Base-by-base conservation (phyloP, 2,888 invertebrate genomes). In the Busseola fusca region DNA sequence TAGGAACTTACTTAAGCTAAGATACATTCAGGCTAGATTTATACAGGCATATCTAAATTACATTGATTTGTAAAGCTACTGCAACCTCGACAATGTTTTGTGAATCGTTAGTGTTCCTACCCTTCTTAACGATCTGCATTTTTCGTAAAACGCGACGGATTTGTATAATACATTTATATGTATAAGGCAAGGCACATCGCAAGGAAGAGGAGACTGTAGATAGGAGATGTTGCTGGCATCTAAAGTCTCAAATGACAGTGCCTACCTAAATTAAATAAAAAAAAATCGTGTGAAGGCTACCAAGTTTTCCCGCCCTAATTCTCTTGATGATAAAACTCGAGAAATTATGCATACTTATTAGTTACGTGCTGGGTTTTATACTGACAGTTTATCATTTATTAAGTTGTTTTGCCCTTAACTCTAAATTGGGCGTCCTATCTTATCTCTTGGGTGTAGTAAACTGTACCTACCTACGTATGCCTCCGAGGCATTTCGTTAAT, bases 391-490 rank as follows among this genome's bases (percentile, higher is more conserved):
- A 62, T 69, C 9, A 52, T 62, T 50, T 21, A 74, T 48, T 57
- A 42, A 34, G 56, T 69, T 50, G 4, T n/a, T 62, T 62, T 50
- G 25, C 25, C 37, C 37, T 21, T 62, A 16, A 5, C 21, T 45
- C 52, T 37, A 59, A 77, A 74, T 74, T 52, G 30, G 25, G 58
- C 45, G 25, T 52, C 45, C 37, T 37, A 69, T 58, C 50, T 37
- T 57, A 58, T 69, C 57, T 52, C 57, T 27, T 14, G 37, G 57
- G 70, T 45, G 25, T 58, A 62, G 52, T 70, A 42, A 76, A 70
- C n/a, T 27, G 27, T 57, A 48, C 12, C n/a, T 57, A 48, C 12
- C 4, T 50, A n/a, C 16, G 18, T 18, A 27, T 27, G 18, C 25
- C 27, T 48, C 21, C 9, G 12, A 57, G n/a, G n/a, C 30, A 77